Base-by-base conservation (phyloP, 2,797 vertebrate genomes). In the Orientallactaga sibirica region DNA sequence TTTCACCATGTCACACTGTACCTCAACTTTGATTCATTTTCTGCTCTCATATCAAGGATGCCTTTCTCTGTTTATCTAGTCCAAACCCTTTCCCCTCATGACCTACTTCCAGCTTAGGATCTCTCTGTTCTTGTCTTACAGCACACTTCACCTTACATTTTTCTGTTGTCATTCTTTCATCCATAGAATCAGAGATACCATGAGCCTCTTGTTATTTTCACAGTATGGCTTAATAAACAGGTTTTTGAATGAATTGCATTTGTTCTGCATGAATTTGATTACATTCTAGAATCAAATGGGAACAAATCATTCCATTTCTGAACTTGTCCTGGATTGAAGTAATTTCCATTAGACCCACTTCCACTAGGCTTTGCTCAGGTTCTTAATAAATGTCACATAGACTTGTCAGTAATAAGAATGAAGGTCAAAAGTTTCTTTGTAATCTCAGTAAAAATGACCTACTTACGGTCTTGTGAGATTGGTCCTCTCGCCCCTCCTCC, bases 321-420 rank as follows among this genome's bases (percentile, higher is more conserved):
- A 85, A 74, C 37, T 77, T 52, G 43, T 52, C 27, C 52, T 96
- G 29, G 33, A 27, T 73, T 74, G 41, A 91, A 91, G 78, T 78
- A 58, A 29, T 86, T 93, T 62, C 22, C 10, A 2, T 58, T 91
- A 82, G 58, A 81, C 15, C 11, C 5, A 73, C 12, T 77, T 84
- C 67, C 68, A 0, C 22, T 33, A 66, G 62, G 52, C 61, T 84
- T 75, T 85, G 68, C 74, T 82, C 67, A 80, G 1, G 29, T 77
- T 91, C 37, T 94, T 66, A 15, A 73, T 88, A 37, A 77, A 81
- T 29, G 76, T 81, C 89, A 71, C 22, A 12, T 93, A 64, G 76
- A 74, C 20, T 91, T 88, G 37, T 25, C 8, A 64, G 3, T 78
- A 71, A 62, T 85, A 43, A 88, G 76, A 85, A 78, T n/a, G 33